Evolutionary conservation across 1,140 invertebrate genomes (phyloP), one percentile per base, ranked within the genome.

Genomic region (Orchestia grillus): DNA sequence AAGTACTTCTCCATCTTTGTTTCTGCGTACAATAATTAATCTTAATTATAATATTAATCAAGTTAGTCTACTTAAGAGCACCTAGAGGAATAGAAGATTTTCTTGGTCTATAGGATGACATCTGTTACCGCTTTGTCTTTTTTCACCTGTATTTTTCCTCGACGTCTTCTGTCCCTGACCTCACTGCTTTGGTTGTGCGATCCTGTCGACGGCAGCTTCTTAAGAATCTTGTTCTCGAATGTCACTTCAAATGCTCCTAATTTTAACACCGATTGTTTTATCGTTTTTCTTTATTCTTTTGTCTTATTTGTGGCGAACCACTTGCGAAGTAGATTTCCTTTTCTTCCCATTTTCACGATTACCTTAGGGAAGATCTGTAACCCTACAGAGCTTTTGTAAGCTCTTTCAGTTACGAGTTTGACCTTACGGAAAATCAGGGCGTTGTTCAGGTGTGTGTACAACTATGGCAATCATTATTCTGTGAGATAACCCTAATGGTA

Each of bases 381-480:
- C 19, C n/a, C n/a, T n/a, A n/a, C n/a, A n/a, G n/a, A n/a, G 19
- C 47, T 53, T 53, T 53, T 53, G 47, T 53, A 53, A 8, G 6
- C 47, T 53, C 47, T 53, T 6, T 53, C 47, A 53, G 47, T 53
- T 53, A n/a, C n/a, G n/a, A 19, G 47, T 53, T 53, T 53, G 6
- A 53, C 19, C 47, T 6, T 8, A 53, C 47, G 6, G 47, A 8
- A 8, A 53, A 8, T 53, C 47, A 53, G 47, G 6, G 47, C 19
- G 47, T 53, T 53, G 0, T 77, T 47, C 45, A 95, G n/a, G 28
- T 45, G 8, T 47, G 44, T 87, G 96, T 43, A 40, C 90, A 96
- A 88, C 53, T 41, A 88, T 96, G 95, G 53, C 92, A 91, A 88
- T 96, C 87, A 96, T 96, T 44, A 19, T 96, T 87, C 41, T 44